Percentiles rank a stretch among this genome's conserved stretches.
Conservation (phyloP, 2,113 vertebrate species). For the Synodontis membranacea region DNA sequence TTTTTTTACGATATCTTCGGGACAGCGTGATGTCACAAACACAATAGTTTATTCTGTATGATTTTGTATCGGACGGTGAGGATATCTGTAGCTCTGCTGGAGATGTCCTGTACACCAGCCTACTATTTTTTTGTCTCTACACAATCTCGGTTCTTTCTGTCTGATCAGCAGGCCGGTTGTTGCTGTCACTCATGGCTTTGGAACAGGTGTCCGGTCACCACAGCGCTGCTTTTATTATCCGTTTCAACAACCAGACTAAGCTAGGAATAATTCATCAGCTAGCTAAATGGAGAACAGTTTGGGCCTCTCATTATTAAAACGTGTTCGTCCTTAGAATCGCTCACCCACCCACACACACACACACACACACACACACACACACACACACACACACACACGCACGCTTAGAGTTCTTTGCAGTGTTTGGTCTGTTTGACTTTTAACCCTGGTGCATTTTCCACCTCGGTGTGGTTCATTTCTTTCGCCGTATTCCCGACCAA, state of each 20-base stretch:
- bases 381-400: too few relatives aligned
- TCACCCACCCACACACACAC: neutral
- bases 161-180: constrained; percentile 24
- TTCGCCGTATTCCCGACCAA: neutral
- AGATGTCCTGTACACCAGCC: constrained; percentile 2
- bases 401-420: neutral
- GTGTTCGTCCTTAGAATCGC: neutral
- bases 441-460: neutral
- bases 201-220: constrained; percentile 25
- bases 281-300: constrained; percentile 5
- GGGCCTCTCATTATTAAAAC: constrained; percentile 35
- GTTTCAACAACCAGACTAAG: neutral
- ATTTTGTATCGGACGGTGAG: neutral
- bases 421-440: neutral
- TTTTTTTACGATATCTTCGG: neutral
- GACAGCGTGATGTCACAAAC: neutral
- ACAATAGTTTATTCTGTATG: neutral
- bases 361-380: neutral
- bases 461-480: neutral
- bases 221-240: constrained; percentile 15
- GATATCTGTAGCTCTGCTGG: neutral
- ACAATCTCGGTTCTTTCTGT: neutral
- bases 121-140: neutral
- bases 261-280: constrained; percentile 17
- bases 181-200: constrained; percentile 2